Evolutionary conservation across 1,140 invertebrate species (phyloP).

Genomic region (Drosophila truncata): DNA sequence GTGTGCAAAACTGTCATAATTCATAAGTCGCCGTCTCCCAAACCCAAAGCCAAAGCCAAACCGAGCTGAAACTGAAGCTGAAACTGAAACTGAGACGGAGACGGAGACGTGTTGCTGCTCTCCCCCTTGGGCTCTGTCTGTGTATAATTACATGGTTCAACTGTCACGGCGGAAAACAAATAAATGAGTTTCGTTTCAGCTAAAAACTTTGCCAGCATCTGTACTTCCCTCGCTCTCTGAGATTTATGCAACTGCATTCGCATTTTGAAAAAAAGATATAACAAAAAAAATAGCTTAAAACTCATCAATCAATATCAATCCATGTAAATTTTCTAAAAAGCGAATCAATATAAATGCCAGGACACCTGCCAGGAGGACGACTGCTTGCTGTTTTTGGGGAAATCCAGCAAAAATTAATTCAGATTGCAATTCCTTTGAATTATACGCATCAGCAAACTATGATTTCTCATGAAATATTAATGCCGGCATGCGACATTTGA

Average conservation of each 20-base stretch:
- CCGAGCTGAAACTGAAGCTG: constrained; percentile 17
- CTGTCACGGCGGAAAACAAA: constrained; percentile 80
- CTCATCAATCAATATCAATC: constrained; percentile 46
- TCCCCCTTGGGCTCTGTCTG: constrained; percentile 63
- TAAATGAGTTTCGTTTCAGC: constrained; percentile 71
- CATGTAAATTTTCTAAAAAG: constrained; percentile 48
- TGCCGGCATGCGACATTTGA: constrained; percentile 80
- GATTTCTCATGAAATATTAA: constrained; percentile 84
- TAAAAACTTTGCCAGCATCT: constrained; percentile 57
- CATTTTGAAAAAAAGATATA: neutral
- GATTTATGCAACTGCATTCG: constrained; percentile 38
- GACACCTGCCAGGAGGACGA: constrained; percentile 21
- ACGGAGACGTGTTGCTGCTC: neutral
- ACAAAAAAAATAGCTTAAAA: too few relatives aligned
- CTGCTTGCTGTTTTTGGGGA: constrained; percentile 17
- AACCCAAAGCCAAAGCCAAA: neutral
- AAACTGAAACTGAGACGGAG: constrained; percentile 21
- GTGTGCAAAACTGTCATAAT: constrained; percentile 83
- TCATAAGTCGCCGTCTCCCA: constrained; percentile 63
- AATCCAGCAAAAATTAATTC: constrained; percentile 74
- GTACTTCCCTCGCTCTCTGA: neutral
- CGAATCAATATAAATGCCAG: constrained; percentile 46
- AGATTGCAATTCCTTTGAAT: constrained; percentile 84
- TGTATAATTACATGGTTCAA: constrained; percentile 84
- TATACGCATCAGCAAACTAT: constrained; percentile 83